These are phyloP conservation scores for Peucedramus taeniatus DNA, from an alignment of 2,113 vertebrate genomes.

Conservation along the genomic window DNA sequence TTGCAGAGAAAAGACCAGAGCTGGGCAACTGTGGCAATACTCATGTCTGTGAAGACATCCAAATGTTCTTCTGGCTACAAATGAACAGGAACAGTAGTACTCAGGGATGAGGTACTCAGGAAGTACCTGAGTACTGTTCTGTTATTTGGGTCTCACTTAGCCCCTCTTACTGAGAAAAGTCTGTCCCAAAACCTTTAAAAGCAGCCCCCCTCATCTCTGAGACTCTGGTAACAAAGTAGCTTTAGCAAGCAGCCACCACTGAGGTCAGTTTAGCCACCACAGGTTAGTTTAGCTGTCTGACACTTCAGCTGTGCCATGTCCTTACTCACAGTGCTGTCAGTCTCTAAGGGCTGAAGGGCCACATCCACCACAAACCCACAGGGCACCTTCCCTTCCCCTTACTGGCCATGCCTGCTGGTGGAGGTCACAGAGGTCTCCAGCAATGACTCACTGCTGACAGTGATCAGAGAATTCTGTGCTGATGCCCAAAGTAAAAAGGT, in stretches of 20 bases:
- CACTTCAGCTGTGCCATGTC: fast-evolving
- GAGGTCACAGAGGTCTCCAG: background rate
- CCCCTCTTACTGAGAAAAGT: background rate
- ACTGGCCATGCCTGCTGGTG: background rate
- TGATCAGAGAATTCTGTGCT: background rate
- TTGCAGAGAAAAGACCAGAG: background rate
- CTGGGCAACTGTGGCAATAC: background rate
- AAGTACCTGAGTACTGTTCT: too few species aligned
- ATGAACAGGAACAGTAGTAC: background rate
- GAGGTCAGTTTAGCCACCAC: background rate
- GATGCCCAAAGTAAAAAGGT: background rate
- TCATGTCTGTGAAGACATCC: background rate
- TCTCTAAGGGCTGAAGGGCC: fast-evolving
- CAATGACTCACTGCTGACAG: background rate
- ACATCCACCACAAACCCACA: background rate
- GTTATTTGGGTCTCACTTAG: background rate
- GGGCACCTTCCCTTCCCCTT: background rate
- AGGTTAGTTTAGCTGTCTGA: background rate
- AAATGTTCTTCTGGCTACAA: background rate
- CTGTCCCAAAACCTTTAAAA: background rate
- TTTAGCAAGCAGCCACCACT: background rate
- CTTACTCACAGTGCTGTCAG: background rate
- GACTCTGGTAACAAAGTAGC: background rate
- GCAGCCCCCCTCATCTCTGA: background rate
- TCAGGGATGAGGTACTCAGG: background rate